Conservation (phyloP, 2,113 vertebrate genomes). For the Grantiella picta region DNA sequence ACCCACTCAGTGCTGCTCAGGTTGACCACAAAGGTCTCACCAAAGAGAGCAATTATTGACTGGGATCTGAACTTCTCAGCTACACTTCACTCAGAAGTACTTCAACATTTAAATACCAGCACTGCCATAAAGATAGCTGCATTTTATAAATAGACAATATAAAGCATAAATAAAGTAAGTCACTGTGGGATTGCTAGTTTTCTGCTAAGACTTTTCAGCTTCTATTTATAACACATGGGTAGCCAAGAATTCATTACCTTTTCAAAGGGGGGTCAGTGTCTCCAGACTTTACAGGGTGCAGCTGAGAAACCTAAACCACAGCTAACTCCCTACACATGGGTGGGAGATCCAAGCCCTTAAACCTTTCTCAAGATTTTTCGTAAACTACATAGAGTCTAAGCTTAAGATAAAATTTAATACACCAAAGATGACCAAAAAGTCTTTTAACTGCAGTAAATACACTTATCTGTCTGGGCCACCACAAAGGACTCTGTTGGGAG, state of each 20-base stretch:
- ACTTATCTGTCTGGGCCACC: background rate
- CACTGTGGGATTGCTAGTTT: background rate
- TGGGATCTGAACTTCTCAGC: background rate
- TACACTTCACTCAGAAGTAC: accelerated
- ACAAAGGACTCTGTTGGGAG: background rate
- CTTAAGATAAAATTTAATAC: background rate
- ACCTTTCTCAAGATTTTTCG: background rate
- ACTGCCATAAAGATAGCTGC: accelerated
- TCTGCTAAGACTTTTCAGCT: background rate
- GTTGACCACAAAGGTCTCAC: background rate
- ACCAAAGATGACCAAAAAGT: accelerated
- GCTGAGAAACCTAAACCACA: background rate
- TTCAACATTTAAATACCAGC: background rate
- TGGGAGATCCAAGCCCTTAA: no score
- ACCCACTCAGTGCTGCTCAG: background rate
- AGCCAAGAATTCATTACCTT: background rate
- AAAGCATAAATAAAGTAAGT: background rate
- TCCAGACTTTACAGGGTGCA: background rate
- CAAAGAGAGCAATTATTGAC: background rate
- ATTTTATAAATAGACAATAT: background rate
- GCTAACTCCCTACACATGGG: background rate
- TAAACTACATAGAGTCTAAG: background rate
- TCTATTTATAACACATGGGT: accelerated
- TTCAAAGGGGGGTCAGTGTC: background rate
- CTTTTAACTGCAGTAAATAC: background rate